phyloP scores from a whole-genome alignment of 2,113 vertebrate species.

The Emydura subglobosa region DNA sequence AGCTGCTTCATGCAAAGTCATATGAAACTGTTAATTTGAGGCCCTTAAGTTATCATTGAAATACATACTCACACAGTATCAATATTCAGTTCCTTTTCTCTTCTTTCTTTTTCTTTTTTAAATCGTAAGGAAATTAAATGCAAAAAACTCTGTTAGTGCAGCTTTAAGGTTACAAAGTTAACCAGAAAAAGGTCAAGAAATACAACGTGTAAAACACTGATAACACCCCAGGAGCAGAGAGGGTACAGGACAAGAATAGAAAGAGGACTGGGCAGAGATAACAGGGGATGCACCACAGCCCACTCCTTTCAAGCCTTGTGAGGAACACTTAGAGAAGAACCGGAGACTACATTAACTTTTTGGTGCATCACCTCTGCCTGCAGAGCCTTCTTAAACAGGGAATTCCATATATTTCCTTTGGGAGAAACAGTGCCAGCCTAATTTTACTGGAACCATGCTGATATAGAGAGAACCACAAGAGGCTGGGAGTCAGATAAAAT shows the following conservation, averaged over 20 bases:
- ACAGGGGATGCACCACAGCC: neutral
- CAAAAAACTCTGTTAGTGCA: neutral
- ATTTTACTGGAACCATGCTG: neutral
- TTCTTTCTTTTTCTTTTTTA: neutral
- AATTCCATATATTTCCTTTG: neutral
- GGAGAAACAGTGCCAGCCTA: neutral
- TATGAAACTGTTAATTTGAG: neutral
- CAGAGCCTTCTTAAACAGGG: neutral
- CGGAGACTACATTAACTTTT: neutral
- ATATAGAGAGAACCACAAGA: neutral
- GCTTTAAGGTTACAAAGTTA: neutral
- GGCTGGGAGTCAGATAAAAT: neutral
- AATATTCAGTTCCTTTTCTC: neutral
- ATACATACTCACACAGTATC: neutral
- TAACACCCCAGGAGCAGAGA: neutral
- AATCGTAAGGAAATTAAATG: neutral
- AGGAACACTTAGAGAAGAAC: neutral
- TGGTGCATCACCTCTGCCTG: neutral
- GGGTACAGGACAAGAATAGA: neutral
- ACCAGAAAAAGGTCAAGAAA: neutral
- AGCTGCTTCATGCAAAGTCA: neutral
- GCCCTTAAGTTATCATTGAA: neutral
- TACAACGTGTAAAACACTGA: neutral
- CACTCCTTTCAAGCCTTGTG: neutral
- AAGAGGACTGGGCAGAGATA: fast-evolving